Base-by-base conservation (phyloP, 2,797 vertebrate genomes). In the Antennarius maculatus region DNA sequence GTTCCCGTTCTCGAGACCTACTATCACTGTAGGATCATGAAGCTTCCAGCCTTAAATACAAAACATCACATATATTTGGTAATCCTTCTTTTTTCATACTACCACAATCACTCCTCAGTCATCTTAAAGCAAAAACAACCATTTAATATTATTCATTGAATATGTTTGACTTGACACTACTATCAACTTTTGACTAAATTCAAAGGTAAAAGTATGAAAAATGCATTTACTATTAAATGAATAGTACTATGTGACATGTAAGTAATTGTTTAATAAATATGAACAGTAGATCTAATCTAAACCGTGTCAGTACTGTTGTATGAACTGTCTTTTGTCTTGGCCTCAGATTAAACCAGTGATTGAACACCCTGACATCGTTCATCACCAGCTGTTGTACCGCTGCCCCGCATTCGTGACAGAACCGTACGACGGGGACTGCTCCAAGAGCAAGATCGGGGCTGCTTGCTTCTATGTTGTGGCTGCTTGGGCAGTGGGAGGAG, bases 1-100 rank as follows among this genome's bases (percentile, higher is more conserved):
- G 34, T 96, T 58, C 94, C 94, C 8, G 17, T 77, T 0, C 17
- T 57, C 1, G 74, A 80, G 0, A 96, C 94, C 14, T 92, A 92
- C 15, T 95, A 96, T 3, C 92, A 94, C 74, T 95, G 94, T 66
- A 93, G 89, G 37, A 79, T 95, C 63, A 83, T 93, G 43, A 90
- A 77, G 1, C 70, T 94, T 9, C 90, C 93, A 14, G 43, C 57
- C 0, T 78, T 95, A 13, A 80, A 56, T 15, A 66, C 68, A 70
- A 95, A 95, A 60, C 89, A 95, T 63, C 94, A 93, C 16, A 89
- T 95, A 67, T 93, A 91, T 82, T 91, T 86, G 90, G 95, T 95
- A 84, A 84, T 71, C 17, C 14, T 46, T 12, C 8, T 23, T 54
- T 46, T 3, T 31, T 54, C 11, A 6, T 18, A 18, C 2, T 29